Evolutionary conservation across 1,140 invertebrate species (phyloP).

Genomic region (Drosophila kepulauana): DNA sequence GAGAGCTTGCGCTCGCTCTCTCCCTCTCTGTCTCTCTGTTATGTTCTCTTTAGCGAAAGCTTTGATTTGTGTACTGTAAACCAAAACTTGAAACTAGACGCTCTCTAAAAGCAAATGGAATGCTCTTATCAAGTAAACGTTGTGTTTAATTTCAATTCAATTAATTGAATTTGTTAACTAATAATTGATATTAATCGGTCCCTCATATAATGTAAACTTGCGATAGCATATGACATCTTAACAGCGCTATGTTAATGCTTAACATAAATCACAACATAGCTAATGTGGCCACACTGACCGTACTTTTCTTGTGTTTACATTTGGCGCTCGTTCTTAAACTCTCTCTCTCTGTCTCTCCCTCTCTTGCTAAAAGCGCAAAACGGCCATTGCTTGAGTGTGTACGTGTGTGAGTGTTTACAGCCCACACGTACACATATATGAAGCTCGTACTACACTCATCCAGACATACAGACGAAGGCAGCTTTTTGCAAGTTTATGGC

Average conservation of each 20-base stretch:
- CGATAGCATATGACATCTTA: background rate
- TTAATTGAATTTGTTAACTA: background rate
- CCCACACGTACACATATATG: background rate
- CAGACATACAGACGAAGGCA: slow-evolving; percentile 23
- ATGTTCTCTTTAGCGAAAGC: slow-evolving; percentile 17
- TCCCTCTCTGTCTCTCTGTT: background rate
- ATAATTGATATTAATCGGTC: background rate
- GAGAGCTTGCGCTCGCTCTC: background rate
- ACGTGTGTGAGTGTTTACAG: background rate
- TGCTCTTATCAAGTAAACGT: background rate
- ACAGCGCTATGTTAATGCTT: background rate
- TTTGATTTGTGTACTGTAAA: slow-evolving; percentile 27
- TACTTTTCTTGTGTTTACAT: slow-evolving; percentile 37
- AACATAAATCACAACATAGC: slow-evolving; percentile 2
- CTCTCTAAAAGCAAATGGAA: background rate
- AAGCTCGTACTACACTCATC: slow-evolving; percentile 3
- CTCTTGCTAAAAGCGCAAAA: slow-evolving; percentile 14
- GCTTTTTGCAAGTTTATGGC: slow-evolving; percentile 68
- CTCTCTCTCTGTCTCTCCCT: slow-evolving; percentile 10
- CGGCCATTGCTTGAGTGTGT: background rate
- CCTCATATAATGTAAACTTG: background rate
- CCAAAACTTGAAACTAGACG: background rate
- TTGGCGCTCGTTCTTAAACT: slow-evolving; percentile 9
- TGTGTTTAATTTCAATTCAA: too few relatives aligned
- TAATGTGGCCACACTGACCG: background rate